Base-by-base conservation (phyloP, 2,113 vertebrate species). In the Zosterops borbonicus region DNA sequence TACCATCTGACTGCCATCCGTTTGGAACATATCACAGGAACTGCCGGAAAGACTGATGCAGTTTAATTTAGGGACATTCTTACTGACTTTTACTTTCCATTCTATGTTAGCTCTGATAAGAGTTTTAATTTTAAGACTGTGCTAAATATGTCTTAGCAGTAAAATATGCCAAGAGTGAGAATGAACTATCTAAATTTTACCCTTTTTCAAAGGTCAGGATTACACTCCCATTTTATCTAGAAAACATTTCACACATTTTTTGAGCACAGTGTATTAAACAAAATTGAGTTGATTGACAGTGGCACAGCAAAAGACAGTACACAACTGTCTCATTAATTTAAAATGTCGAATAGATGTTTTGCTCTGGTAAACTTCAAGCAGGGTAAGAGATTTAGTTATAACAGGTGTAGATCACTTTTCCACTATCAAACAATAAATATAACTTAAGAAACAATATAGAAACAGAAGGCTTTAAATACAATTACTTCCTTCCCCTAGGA, bases 61-160 rank as follows among this genome's bases (percentile, higher is more conserved):
- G 64, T 86, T 94, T 86, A 92, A 92, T 83, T 93, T 87, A 91
- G 89, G 83, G 87, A 90, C 44, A 74, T 78, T 78, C 37, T 31
- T 58, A 74, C 55, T 81, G 83, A 80, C 56, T 90, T 86, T 70
- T 70, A 67, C 80, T 92, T 95, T 74, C 77, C 52, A 25, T 42
- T 84, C 68, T 52, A 12, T 12, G 10, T 55, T 92, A 89, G 47
- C 35, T 90, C 68, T 81, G 64, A 52, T 87, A 78, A 82, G 22
- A 87, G 35, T 41, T 44, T 77, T 50, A 65, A 5, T 87, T 94
- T 89, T 83, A 96, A 79, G 27, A 83, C 42, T 71, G 39, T 90
- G 86, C 73, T 96, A 93, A 94, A 83, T 77, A 73, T 83, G 67
- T 76, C 70, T 80, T 58, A 77, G 63, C 53, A 53, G 41, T 71